Percentiles rank a stretch among this genome's conserved stretches.
Conservation (phyloP, 2,113 vertebrate species). For the Hystrix cristata region DNA sequence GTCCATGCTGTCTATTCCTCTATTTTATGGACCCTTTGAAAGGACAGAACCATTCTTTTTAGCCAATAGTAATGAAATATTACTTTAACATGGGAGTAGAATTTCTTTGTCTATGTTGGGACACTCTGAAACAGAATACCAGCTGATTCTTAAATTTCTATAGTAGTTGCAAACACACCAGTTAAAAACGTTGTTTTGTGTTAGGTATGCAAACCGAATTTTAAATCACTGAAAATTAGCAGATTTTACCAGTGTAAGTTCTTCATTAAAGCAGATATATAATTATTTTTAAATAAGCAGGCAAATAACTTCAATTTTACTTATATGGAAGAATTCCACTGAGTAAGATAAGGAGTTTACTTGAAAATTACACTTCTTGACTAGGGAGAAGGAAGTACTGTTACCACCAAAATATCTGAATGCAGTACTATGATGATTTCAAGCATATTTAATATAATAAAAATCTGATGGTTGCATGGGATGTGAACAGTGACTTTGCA, state of each 20-base stretch:
- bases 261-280: not conserved
- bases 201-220: not conserved
- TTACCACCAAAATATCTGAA: not conserved
- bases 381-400: not conserved
- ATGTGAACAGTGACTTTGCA: not conserved
- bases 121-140: conserved; percentile 8
- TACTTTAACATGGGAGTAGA: conserved; percentile 45
- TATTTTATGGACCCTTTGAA: conserved; percentile 79
- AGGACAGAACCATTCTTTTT: conserved; percentile 46
- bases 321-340: not conserved
- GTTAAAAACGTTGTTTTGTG: not conserved
- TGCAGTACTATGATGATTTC: not conserved
- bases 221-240: conserved; percentile 42
- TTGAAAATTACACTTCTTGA: conserved; percentile 21
- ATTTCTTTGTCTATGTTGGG: conserved; percentile 18
- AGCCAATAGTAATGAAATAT: conserved; percentile 71
- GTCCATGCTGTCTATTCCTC: conserved; percentile 60
- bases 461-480: not conserved
- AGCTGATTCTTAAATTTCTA: not conserved
- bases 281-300: not conserved
- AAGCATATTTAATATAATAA: not conserved
- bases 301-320: not conserved
- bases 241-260: not conserved
- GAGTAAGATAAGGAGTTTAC: not conserved
- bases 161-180: not conserved